Conservation (phyloP, 2,888 invertebrate species). For the Drosophila anomelani region DNA sequence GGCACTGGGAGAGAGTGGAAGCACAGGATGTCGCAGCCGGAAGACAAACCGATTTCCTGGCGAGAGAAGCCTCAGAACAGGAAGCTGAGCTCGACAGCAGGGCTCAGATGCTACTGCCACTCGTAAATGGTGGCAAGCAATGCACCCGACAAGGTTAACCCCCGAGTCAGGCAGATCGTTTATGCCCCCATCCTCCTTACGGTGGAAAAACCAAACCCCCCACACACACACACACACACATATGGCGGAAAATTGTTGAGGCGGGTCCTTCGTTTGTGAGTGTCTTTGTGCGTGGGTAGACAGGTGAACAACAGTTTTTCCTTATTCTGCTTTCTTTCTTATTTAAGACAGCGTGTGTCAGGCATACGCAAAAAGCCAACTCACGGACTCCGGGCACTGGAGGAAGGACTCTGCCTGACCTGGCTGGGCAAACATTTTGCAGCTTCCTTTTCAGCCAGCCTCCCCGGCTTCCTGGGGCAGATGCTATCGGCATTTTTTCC, state of each 20-base stretch:
- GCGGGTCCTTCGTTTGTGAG: constrained; percentile 49
- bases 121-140: constrained; percentile 18
- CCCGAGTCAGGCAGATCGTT: constrained; percentile 44
- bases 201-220: background rate
- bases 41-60: constrained; percentile 76
- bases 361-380: constrained; percentile 65
- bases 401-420: constrained; percentile 32
- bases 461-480: constrained; percentile 33
- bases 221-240: background rate
- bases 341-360: constrained; percentile 60
- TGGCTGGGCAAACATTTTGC: constrained; percentile 44
- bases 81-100: constrained; percentile 37
- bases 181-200: constrained; percentile 20
- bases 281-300: constrained; percentile 43
- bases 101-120: constrained; percentile 15
- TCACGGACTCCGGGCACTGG: background rate
- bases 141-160: constrained; percentile 72
- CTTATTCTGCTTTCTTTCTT: constrained; percentile 36
- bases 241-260: constrained; percentile 48
- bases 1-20: constrained; percentile 44
- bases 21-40: constrained; percentile 58
- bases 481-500: constrained; percentile 70
- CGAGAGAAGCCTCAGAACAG: constrained; percentile 55
- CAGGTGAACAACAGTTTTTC: constrained; percentile 72
- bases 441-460: constrained; percentile 32